Conservation (phyloP, 2,113 vertebrate species). For the Istiophorus platypterus region DNA sequence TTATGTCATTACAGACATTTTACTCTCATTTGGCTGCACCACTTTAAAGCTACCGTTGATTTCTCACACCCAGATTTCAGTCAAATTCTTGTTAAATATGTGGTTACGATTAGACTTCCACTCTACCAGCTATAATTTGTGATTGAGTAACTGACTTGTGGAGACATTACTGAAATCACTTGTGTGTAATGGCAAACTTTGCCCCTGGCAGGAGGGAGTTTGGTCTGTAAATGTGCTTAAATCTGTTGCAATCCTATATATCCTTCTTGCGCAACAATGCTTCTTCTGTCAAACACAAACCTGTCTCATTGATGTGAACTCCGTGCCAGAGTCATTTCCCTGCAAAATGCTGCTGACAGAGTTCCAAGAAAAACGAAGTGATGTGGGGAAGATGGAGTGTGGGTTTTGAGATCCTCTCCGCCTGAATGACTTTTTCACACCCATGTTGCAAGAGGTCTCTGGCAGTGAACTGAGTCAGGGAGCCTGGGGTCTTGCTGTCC, state of each 20-base stretch:
- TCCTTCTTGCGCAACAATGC: constrained; percentile 36
- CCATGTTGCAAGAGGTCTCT: too few species aligned
- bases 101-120: not conserved
- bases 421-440: too few species aligned
- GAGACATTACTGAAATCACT: constrained; percentile 39
- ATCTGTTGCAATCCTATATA: constrained; percentile 33
- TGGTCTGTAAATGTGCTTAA: constrained; percentile 42
- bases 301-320: constrained; percentile 46
- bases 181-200: constrained; percentile 50
- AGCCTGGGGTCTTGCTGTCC: constrained; percentile 22
- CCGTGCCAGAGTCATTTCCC: constrained; percentile 55
- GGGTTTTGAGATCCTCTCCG: too few species aligned
- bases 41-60: not conserved
- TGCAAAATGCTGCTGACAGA: too few species aligned
- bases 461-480: too few species aligned
- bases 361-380: too few species aligned
- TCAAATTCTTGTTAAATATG: not conserved
- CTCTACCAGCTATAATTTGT: not conserved
- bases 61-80: not conserved
- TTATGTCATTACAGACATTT: not conserved
- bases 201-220: constrained; percentile 36
- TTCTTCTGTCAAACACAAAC: too few species aligned
- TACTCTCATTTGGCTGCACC: not conserved
- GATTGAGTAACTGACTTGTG: constrained; percentile 17
- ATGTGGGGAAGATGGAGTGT: too few species aligned